Conservation (phyloP, 2,113 vertebrate species). For the Lepus europaeus region DNA sequence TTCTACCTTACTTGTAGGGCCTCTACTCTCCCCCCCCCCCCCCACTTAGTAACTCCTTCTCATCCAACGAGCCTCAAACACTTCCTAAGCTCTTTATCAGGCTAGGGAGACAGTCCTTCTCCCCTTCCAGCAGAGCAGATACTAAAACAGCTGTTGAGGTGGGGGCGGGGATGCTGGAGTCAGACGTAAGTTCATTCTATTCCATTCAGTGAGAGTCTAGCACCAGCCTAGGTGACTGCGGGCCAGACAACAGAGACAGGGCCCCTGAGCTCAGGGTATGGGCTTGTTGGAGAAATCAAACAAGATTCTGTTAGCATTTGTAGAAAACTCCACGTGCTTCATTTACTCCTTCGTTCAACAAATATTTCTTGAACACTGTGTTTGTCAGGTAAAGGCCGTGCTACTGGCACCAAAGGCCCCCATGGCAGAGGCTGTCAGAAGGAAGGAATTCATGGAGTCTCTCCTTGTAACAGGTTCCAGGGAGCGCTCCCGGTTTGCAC, state of each 20-base stretch:
- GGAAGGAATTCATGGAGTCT: neutral
- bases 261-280: neutral
- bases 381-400: neutral
- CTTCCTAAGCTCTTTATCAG: slow-evolving; percentile 37
- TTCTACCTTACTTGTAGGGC: slow-evolving; percentile 25
- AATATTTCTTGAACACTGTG: neutral
- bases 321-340: neutral
- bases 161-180: neutral
- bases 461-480: too few relatives aligned
- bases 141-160: neutral
- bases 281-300: slow-evolving; percentile 37
- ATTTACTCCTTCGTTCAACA: neutral
- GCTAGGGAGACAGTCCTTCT: neutral
- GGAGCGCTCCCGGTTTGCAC: neutral
- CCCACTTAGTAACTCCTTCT: slow-evolving; percentile 52
- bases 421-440: neutral
- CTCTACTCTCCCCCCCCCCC: neutral
- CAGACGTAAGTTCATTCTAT: slow-evolving; percentile 57
- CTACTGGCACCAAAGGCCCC: neutral
- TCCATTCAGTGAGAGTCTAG: neutral
- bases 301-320: slow-evolving; percentile 28
- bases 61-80: slow-evolving; percentile 39
- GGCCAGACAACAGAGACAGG: neutral
- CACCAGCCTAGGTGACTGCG: slow-evolving; percentile 6
- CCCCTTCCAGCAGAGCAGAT: slow-evolving; percentile 44